These are phyloP conservation scores for Varanus salvator DNA, from an alignment of 2,113 vertebrate genomes.

Conservation along the genomic window DNA sequence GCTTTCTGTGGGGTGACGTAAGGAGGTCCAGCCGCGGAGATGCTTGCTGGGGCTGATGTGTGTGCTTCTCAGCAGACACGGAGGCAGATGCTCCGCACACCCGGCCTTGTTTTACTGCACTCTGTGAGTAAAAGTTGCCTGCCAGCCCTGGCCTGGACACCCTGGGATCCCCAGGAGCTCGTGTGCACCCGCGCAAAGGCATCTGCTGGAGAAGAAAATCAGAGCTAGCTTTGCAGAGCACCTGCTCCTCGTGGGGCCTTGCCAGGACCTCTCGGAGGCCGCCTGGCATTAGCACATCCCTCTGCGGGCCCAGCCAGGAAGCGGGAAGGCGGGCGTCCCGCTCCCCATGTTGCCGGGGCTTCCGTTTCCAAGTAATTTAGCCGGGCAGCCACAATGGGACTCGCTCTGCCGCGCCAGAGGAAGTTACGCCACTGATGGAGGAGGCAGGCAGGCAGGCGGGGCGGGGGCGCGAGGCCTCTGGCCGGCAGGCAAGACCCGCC, in stretches of 20 bases:
- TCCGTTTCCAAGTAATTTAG: background rate
- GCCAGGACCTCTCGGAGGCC: no score
- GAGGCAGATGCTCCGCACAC: background rate
- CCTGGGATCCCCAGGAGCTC: background rate
- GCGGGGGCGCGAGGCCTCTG: background rate
- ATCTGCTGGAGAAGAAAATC: no score
- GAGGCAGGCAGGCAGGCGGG: background rate
- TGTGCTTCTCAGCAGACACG: background rate
- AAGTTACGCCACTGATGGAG: background rate
- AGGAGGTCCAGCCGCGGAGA: background rate
- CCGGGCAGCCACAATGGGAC: background rate
- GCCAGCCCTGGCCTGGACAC: no score
- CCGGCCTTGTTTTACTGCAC: background rate
- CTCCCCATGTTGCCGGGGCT: no score
- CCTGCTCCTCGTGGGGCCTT: no score
- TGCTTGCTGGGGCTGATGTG: rapidly evolving
- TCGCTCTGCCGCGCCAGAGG: background rate
- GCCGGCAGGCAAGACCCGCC: background rate
- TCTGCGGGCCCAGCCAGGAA: background rate
- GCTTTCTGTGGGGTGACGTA: no score
- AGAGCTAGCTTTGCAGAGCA: no score
- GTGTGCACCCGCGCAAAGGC: background rate
- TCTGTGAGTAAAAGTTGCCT: background rate
- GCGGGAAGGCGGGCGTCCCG: background rate
- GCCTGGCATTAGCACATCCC: background rate